These are phyloP conservation scores for Hemaris fuciformis DNA, from an alignment of 2,888 invertebrate species.

Conservation along the genomic window DNA sequence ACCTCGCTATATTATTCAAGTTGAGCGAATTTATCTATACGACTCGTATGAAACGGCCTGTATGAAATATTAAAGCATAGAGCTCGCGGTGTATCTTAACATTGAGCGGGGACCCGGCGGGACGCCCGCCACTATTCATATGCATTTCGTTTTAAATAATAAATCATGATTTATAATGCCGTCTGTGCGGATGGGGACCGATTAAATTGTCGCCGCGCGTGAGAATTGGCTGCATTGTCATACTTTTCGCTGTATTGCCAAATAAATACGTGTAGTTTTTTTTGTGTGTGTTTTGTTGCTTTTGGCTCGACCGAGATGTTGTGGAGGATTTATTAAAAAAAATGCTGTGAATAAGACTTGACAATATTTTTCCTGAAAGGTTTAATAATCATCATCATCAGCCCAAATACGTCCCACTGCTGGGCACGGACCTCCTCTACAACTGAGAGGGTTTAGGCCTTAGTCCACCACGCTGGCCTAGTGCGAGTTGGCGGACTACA, in stretches of 20 bases:
- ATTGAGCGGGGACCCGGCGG: conserved; percentile 27
- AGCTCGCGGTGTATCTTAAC: conserved; percentile 30
- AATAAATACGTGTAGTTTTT: neutral
- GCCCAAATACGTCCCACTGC: too few species aligned
- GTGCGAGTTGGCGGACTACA: too few species aligned
- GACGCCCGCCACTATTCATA: conserved; percentile 29
- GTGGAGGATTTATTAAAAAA: too few species aligned
- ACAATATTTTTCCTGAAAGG: too few species aligned
- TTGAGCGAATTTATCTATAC: conserved; percentile 34
- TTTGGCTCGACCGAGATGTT: neutral
- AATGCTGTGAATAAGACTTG: too few species aligned
- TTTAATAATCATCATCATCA: too few species aligned
- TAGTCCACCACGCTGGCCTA: too few species aligned
- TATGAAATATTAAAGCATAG: conserved; percentile 43
- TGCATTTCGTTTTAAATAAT: conserved; percentile 42
- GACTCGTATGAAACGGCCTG: conserved; percentile 32
- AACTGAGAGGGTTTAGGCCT: too few species aligned
- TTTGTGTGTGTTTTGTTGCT: too few species aligned
- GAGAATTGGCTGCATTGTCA: neutral
- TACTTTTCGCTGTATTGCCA: neutral
- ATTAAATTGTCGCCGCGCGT: conserved; percentile 9
- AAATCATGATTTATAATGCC: conserved; percentile 33
- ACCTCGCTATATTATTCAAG: conserved; percentile 29
- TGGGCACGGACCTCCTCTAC: too few species aligned
- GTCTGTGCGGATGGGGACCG: conserved; percentile 11